Base-by-base conservation (phyloP, 1,140 invertebrate genomes). In the Drosophila tropicalis region DNA sequence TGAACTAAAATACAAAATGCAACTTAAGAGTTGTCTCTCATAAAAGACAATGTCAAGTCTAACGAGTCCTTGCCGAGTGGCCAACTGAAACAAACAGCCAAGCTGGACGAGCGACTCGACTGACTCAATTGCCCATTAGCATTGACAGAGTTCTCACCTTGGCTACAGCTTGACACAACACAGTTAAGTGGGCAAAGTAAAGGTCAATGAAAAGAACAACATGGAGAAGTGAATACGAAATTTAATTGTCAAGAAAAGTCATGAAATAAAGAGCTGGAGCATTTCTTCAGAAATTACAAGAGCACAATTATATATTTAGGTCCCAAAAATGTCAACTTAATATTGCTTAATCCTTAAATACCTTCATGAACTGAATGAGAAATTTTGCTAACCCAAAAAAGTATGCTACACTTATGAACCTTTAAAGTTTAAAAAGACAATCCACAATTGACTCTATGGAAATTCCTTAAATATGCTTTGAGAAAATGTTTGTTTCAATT, bases 31-130 rank as follows among this genome's bases (percentile, higher is more conserved):
- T 51, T 19, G 25, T 15, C 15, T 61, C 57, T 61, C 57, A 32
- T 29, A 29, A n/a, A 39, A 41, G 72, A 67, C 68, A 71, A 75
- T 75, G 72, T 71, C 72, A 71, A 75, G 72, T 63, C 63, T 57
- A 70, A 71, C 67, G 62, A 66, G 67, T 22, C 32, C 62, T 56
- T 54, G 55, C 40, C 40, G 64, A 22, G 44, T 51, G 44, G 44
- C 44, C 44, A 39, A 39, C 36, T 39, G 36, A 12, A 39, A 39
- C 36, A 13, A 39, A 39, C 36, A 13, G 36, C 10, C 10, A 10
- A 51, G n/a, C 22, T 25, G 22, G 22, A 25, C 22, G 22, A 4
- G 22, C 0, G 22, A 25, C n/a, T 17, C 6, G 44, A 47, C 44
- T 15, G 15, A 17, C 44, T 47, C 17, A 17, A 17, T 29, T 47